phyloP scores from a whole-genome alignment of 2,888 invertebrate species.

The Eupithecia tripunctaria region DNA sequence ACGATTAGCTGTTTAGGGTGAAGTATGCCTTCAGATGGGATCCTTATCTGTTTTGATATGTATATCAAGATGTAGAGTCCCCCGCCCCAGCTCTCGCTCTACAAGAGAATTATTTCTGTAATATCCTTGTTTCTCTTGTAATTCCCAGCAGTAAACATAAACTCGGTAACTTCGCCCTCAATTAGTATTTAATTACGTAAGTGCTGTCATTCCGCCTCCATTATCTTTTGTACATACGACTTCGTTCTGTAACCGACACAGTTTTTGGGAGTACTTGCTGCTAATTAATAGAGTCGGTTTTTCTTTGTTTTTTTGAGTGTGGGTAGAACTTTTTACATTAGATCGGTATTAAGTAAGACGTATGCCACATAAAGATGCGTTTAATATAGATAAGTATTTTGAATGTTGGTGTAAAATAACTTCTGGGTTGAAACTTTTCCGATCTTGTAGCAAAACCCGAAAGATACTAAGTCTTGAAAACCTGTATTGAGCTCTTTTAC shows the following conservation, averaged over 20 bases:
- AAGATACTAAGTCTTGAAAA: neutral
- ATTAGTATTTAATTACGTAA: conserved; percentile 34
- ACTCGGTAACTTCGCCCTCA: conserved; percentile 23
- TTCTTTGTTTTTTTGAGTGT: conserved; percentile 13
- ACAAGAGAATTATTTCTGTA: conserved; percentile 2
- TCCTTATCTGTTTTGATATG: neutral
- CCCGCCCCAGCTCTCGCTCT: neutral
- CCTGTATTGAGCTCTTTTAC: too few relatives aligned
- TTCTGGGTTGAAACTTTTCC: neutral
- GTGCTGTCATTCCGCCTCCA: conserved; percentile 29
- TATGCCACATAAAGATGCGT: neutral
- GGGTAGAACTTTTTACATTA: neutral
- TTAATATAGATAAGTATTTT: neutral
- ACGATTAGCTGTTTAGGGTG: too few relatives aligned
- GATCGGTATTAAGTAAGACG: neutral
- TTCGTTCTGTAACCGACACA: conserved; percentile 15
- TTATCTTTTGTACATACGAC: conserved; percentile 33
- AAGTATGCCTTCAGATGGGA: neutral
- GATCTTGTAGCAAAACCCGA: neutral
- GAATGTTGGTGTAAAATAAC: neutral
- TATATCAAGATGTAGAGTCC: neutral
- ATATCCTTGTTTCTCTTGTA: conserved; percentile 17
- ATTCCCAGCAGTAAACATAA: conserved; percentile 12
- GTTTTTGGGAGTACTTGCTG: neutral
- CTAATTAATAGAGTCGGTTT: conserved; percentile 6